Evolutionary conservation across 2,888 invertebrate species (phyloP), one percentile per base, ranked within the genome.

Genomic region (Entomobrya multifasciata): DNA sequence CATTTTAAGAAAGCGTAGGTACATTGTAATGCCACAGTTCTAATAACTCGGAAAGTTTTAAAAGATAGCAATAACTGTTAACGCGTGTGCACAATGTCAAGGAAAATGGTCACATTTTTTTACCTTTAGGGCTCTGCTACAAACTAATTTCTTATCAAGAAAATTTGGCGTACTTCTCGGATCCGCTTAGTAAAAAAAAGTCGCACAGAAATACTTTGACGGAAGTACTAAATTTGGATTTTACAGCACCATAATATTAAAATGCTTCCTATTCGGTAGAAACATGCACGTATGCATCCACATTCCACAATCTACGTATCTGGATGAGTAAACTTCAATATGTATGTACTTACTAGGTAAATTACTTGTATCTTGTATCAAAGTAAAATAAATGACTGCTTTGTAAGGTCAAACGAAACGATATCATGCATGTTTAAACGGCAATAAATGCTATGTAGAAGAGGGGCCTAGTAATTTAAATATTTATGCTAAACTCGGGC

Each of bases 171-270:
- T n/a, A n/a, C n/a, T n/a, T n/a, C n/a, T 47, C 47, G 47, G 47
- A 47, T 47, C 1, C 47, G n/a, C 52, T n/a, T n/a, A 10, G 6
- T 27, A 20, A 17, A 49, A 49, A n/a, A n/a, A n/a, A 62, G 1
- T 0, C 30, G 27, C 3, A 30, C 30, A 8, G 44, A 44, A 0
- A 44, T n/a, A 67, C 22, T 13, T 20, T 67, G 44, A 20, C 41
- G 44, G 22, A 44, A 44, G 67, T 22, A 20, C 41, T 44, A 44
- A 67, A 44, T 20, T 17, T 67, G 41, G 20, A 11, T 72, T 72
- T 36, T 41, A 65, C 41, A 65, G 65, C 65, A 36, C 13, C n/a
- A n/a, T n/a, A 65, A 41, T 65, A 65, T 65, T 41, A 65, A 65
- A 20, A 20, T 13, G 22, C 57, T 22, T 22, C 57, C 20, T 20